phyloP scores from a whole-genome alignment of 2,888 invertebrate species.

The Lasioglossum malachurum region DNA sequence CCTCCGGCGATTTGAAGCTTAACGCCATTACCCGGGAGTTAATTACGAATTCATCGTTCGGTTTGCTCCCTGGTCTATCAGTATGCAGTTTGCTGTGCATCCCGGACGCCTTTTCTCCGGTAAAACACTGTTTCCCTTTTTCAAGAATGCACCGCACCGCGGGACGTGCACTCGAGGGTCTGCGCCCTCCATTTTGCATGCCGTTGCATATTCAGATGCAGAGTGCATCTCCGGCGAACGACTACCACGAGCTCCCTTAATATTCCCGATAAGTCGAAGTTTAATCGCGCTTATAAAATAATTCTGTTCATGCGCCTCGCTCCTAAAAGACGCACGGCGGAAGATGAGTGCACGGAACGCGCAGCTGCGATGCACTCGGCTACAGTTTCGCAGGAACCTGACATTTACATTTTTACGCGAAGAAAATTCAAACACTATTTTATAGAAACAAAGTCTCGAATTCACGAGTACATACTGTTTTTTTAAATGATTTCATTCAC shows the following conservation, averaged over 20 bases:
- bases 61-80: neutral
- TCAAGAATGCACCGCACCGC: neutral
- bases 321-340: neutral
- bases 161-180: neutral
- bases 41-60: constrained; percentile 9
- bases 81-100: neutral
- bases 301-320: neutral
- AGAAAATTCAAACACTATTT: neutral
- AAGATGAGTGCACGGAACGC: neutral
- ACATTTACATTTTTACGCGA: neutral
- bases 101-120: neutral
- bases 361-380: neutral
- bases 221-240: constrained; percentile 40
- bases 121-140: constrained; percentile 13
- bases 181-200: constrained; percentile 11
- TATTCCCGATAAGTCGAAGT: constrained; percentile 42
- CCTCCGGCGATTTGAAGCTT: neutral
- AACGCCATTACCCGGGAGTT: neutral
- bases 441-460: neutral
- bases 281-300: constrained; percentile 51
- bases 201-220: constrained; percentile 16
- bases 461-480: neutral
- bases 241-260: neutral
- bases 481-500: neutral
- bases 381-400: neutral